phyloP scores from a whole-genome alignment of 1,140 invertebrate genomes.

The Polyergus mexicanus region DNA sequence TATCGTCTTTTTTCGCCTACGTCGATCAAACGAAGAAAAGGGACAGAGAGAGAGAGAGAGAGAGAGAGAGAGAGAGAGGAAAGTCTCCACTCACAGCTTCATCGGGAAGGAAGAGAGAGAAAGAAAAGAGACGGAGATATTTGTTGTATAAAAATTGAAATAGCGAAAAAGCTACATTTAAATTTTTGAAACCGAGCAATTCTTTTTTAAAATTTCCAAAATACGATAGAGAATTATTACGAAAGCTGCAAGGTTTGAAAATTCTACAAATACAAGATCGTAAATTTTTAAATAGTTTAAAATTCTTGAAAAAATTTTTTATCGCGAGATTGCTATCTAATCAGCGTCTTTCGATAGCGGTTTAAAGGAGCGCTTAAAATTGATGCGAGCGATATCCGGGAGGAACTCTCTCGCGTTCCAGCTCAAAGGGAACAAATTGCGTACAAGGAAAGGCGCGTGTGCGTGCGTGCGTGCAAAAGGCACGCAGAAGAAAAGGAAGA shows the following conservation, averaged over 20 bases:
- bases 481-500: slow-evolving; percentile 72
- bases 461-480: slow-evolving; percentile 69
- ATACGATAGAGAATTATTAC: neutral
- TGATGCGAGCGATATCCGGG: neutral
- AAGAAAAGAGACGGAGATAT: neutral
- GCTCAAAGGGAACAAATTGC: slow-evolving; percentile 83
- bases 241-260: neutral
- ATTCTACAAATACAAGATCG: neutral
- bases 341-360: neutral
- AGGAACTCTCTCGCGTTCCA: slow-evolving; percentile 62
- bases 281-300: neutral
- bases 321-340: neutral
- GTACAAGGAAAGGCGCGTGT: slow-evolving; percentile 76
- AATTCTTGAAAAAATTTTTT: neutral
- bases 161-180: no score
- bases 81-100: slow-evolving; percentile 57
- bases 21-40: neutral
- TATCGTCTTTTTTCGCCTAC: slow-evolving; percentile 76
- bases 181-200: no score
- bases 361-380: neutral
- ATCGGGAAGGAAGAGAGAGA: slow-evolving; percentile 40
- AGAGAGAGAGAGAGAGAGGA: slow-evolving; percentile 10
- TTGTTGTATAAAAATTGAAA: neutral
- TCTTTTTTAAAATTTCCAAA: neutral
- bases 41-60: slow-evolving; percentile 7